Evolutionary conservation across 2,113 vertebrate species (phyloP).

Genomic region (Cebidichthys violaceus): DNA sequence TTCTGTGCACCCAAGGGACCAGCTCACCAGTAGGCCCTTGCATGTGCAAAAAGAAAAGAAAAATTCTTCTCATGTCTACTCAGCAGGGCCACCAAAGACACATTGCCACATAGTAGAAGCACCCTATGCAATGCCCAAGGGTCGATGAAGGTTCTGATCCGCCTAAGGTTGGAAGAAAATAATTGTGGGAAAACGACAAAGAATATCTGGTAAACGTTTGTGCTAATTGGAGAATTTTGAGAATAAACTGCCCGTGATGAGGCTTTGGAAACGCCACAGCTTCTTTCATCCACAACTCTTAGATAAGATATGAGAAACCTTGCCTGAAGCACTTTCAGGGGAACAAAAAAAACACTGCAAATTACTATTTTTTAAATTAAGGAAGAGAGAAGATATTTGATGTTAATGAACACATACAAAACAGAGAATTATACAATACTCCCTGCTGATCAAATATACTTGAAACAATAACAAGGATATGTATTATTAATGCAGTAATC

Average conservation of each 20-base stretch:
- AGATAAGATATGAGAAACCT: constrained; percentile 21
- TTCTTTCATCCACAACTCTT: constrained; percentile 15
- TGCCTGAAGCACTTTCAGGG: constrained; percentile 23
- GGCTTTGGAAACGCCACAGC: neutral
- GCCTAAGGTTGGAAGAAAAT: neutral
- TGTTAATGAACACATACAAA: constrained; percentile 38
- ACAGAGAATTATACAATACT: constrained; percentile 19
- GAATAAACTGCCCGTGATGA: constrained; percentile 1
- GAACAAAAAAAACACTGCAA: neutral
- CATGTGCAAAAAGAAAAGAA: neutral
- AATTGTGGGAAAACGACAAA: neutral
- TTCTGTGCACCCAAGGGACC: neutral
- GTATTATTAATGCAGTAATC: constrained; percentile 51
- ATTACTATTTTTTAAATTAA: constrained; percentile 28
- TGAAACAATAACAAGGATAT: constrained; percentile 33
- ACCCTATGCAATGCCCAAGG: neutral
- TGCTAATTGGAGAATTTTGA: neutral
- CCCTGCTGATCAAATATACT: constrained; percentile 32
- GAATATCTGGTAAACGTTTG: neutral
- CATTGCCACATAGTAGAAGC: neutral
- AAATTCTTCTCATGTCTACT: neutral
- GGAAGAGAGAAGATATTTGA: constrained; percentile 4
- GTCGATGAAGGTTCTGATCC: neutral
- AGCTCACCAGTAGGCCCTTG: neutral
- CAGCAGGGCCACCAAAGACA: neutral